Conservation (phyloP, 2,888 invertebrate species). For the Rutpela maculata region DNA sequence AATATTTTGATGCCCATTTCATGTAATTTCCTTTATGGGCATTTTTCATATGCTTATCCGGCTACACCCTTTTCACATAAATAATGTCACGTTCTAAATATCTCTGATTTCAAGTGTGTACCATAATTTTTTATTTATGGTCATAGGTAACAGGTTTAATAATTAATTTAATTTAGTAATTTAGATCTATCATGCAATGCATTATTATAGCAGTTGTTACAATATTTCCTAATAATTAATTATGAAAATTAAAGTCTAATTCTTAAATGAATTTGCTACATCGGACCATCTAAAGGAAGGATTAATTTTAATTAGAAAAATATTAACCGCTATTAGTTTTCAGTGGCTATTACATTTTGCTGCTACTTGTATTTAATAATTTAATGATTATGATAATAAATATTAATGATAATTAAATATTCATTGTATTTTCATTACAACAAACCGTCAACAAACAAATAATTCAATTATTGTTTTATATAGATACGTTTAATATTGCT, state of each 20-base stretch:
- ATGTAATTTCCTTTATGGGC: no score
- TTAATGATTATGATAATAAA: slow-evolving; percentile 29
- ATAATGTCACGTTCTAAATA: no score
- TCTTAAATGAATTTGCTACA: neutral
- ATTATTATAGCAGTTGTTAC: no score
- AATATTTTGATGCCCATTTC: no score
- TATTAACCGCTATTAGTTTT: neutral
- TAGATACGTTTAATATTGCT: neutral
- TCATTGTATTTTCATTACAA: slow-evolving; percentile 16
- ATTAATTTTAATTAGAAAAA: slow-evolving; percentile 8
- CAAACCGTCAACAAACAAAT: neutral
- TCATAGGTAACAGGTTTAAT: no score
- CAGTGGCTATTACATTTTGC: neutral
- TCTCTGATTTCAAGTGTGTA: no score
- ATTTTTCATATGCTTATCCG: no score
- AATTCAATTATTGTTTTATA: neutral
- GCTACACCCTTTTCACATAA: no score
- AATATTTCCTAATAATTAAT: neutral
- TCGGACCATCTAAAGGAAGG: neutral
- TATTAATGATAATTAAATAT: slow-evolving; percentile 13
- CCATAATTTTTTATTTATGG: no score
- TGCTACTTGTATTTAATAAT: slow-evolving; percentile 11
- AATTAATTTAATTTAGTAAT: no score
- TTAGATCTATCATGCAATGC: no score
- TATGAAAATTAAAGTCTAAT: neutral